These are phyloP conservation scores for Chalcis sispes DNA, from an alignment of 2,888 invertebrate genomes.

Conservation along the genomic window DNA sequence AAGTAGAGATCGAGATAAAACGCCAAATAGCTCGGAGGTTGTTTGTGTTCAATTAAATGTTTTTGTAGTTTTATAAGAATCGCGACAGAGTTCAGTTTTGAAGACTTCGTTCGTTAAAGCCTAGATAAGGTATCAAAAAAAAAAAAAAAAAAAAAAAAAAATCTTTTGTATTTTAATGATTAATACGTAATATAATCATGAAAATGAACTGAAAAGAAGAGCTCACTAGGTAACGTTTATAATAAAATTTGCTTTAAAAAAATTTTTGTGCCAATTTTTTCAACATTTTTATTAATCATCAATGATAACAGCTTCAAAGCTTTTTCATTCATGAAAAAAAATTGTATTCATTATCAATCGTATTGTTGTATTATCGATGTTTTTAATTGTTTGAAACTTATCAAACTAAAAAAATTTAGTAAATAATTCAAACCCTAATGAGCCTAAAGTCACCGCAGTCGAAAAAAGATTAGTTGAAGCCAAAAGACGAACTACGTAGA, in stretches of 20 bases:
- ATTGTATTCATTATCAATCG: conserved; percentile 9
- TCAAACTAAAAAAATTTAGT: not conserved
- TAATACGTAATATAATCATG: conserved; percentile 13
- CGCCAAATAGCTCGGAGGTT: conserved; percentile 52
- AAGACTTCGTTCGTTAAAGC: conserved; percentile 3
- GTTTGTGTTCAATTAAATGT: conserved; percentile 51
- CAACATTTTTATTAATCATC: conserved; percentile 25
- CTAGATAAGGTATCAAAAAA: not conserved
- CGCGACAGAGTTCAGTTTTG: not conserved
- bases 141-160: not conserved
- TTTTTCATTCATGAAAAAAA: not conserved
- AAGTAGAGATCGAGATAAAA: conserved; percentile 39
- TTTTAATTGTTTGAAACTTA: conserved; percentile 28
- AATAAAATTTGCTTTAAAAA: conserved; percentile 40
- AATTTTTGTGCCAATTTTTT: conserved; percentile 55
- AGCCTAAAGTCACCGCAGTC: conserved; percentile 29
- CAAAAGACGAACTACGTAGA: conserved; percentile 38
- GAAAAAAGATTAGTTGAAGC: conserved; percentile 18
- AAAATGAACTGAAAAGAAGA: conserved; percentile 15
- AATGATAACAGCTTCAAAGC: conserved; percentile 5
- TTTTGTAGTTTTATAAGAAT: conserved; percentile 38
- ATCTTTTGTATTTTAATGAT: conserved; percentile 19
- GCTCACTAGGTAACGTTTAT: conserved; percentile 25
- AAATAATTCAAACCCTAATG: not conserved
- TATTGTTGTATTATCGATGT: conserved; percentile 30